Conservation (phyloP, 2,113 vertebrate species). For the Anguilla rostrata region DNA sequence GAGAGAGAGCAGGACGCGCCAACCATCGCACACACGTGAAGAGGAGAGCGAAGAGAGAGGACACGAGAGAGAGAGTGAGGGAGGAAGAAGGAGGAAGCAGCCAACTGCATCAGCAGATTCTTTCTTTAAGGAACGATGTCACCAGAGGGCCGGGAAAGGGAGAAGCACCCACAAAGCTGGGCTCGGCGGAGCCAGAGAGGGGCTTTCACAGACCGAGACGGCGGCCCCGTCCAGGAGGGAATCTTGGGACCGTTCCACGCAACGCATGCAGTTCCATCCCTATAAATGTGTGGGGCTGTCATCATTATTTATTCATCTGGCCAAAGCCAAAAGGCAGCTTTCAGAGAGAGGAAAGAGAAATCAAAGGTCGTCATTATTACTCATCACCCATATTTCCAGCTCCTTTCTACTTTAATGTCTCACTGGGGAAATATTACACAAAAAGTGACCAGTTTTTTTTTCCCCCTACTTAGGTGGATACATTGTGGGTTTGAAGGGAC, state of each 20-base stretch:
- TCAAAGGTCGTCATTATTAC: background rate
- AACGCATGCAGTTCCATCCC: background rate
- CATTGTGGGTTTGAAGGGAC: background rate
- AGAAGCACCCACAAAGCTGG: background rate
- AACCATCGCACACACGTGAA: too few relatives aligned
- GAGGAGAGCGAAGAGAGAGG: too few relatives aligned
- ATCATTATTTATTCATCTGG: slow-evolving; percentile 1
- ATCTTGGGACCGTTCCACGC: background rate
- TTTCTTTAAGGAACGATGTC: too few relatives aligned
- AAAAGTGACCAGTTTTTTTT: background rate
- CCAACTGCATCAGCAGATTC: too few relatives aligned
- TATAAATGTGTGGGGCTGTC: background rate
- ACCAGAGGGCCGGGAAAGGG: background rate
- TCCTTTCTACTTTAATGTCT: background rate
- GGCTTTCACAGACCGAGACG: background rate
- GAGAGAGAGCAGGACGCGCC: too few relatives aligned
- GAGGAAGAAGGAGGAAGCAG: too few relatives aligned
- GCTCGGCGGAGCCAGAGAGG: background rate
- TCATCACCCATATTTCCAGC: background rate
- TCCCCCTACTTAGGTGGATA: background rate
- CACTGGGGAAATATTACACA: background rate
- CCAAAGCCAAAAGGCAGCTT: background rate
- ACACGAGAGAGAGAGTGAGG: too few relatives aligned
- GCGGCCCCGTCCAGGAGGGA: background rate
- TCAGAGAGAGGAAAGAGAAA: background rate